Base-by-base conservation (phyloP, 1,140 invertebrate species). In the Orussus abietinus region DNA sequence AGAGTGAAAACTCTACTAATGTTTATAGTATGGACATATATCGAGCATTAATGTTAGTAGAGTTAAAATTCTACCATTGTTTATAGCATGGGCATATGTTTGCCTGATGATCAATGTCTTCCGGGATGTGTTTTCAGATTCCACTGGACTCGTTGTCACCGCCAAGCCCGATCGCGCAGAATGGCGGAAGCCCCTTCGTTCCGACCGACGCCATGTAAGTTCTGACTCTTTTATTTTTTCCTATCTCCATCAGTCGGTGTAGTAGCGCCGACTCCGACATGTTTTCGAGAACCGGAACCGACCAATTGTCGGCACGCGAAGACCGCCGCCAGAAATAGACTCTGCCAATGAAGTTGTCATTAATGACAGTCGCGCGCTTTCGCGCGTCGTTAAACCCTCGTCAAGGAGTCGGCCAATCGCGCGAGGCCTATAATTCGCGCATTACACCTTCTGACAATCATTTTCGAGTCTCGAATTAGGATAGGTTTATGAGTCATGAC, bases 111-210 rank as follows among this genome's bases (percentile, higher is more conserved):
- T 26, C 6, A 26, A 26, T 41, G 9, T 9, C 18, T 30, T 39
- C 19, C 21, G 15, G 13, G 26, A 26, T 38, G 9, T 45, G 11
- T 49, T 38, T 22, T 58, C 39, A 77, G 75, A 72, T 76, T 53
- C 57, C 73, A 43, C 28, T 76, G 25, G 73, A 77, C 6, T 61
- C 65, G 17, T 50, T 74, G 35, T 59, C 64, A 15, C 28, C 69
- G 1, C 52, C 65, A 15, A 53, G 34, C 38, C 20, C 58, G 10
- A 12, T 52, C 5, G 15, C 53, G 1, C 66, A 68, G 38, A 69
- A 54, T 41, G 51, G 54, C 34, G 58, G 53, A 29, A 73, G 58
- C 40, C 58, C 66, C 1, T 65, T 59, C 3, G 47, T 55, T 4
- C 47, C 62, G 0, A 59, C 54, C 2, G 64, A 69, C 28, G 57